Percentiles rank a stretch among this genome's conserved stretches.
Evolutionary conservation across 2,888 invertebrate species (phyloP).

Genomic region (Heliconius aoede): DNA sequence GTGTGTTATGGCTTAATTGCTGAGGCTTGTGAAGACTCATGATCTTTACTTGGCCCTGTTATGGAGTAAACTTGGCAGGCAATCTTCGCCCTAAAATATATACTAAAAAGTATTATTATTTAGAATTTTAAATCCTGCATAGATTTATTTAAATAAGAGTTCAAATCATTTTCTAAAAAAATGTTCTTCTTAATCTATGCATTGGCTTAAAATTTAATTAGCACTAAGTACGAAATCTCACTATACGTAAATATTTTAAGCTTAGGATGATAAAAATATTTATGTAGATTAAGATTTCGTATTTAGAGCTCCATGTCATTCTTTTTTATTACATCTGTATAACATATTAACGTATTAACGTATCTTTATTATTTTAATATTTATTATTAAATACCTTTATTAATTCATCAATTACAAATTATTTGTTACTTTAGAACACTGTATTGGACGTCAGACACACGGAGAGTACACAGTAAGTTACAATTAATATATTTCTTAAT

Average conservation of each 20-base stretch:
- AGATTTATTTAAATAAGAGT: not conserved
- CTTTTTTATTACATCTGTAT: not conserved
- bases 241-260: too few relatives aligned
- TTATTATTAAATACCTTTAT: too few relatives aligned
- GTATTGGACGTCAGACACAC: too few relatives aligned
- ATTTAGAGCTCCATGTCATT: not conserved
- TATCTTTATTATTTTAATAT: not conserved
- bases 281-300: too few relatives aligned
- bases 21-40: constrained; percentile 66
- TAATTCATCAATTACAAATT: too few relatives aligned
- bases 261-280: too few relatives aligned
- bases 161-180: too few relatives aligned
- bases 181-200: too few relatives aligned
- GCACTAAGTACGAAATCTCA: too few relatives aligned
- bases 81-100: not conserved
- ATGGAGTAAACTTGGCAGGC: constrained; percentile 31
- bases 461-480: not conserved
- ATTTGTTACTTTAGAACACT: too few relatives aligned
- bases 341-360: not conserved
- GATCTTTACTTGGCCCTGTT: constrained; percentile 48
- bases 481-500: not conserved
- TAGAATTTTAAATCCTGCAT: not conserved
- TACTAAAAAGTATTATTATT: not conserved
- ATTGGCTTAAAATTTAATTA: too few relatives aligned
- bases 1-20: constrained; percentile 67